These are phyloP conservation scores for Etheostoma perlongum DNA, from an alignment of 2,797 vertebrate species.

Conservation along the genomic window DNA sequence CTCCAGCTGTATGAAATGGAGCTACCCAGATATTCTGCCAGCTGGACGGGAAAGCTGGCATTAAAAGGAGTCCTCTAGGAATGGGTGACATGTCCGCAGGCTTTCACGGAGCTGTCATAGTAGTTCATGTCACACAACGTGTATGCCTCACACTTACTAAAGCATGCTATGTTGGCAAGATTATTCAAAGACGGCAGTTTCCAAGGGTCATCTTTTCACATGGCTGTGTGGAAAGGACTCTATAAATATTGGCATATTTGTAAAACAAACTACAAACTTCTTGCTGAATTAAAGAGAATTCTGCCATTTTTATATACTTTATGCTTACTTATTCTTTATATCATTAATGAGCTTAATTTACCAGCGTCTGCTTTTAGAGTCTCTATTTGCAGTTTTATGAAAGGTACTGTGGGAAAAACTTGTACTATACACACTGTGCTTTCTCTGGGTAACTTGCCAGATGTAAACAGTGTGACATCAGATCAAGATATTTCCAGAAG, in stretches of 20 bases:
- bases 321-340: neutral
- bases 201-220: slow-evolving; percentile 11
- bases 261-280: slow-evolving; percentile 3
- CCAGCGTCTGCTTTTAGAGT: neutral
- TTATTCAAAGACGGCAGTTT: slow-evolving; percentile 4
- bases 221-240: neutral
- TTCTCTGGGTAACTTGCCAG: too few relatives aligned
- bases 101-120: slow-evolving; percentile 41
- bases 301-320: slow-evolving; percentile 17
- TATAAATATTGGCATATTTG: neutral
- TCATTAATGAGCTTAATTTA: slow-evolving; percentile 26
- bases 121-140: slow-evolving; percentile 38
- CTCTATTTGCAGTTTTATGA: slow-evolving; percentile 19
- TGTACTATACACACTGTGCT: too few relatives aligned
- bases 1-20: slow-evolving; percentile 68
- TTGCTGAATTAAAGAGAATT: slow-evolving; percentile 3
- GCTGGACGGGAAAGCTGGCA: slow-evolving; percentile 39
- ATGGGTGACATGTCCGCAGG: slow-evolving; percentile 42
- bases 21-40: slow-evolving; percentile 27
- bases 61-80: slow-evolving; percentile 67
- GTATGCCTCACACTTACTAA: neutral
- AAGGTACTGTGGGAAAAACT: neutral
- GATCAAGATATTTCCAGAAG: neutral
- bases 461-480: neutral
- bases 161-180: neutral